Evolutionary conservation across 2,888 invertebrate species (phyloP).

Genomic region (Pherbina coryleti): DNA sequence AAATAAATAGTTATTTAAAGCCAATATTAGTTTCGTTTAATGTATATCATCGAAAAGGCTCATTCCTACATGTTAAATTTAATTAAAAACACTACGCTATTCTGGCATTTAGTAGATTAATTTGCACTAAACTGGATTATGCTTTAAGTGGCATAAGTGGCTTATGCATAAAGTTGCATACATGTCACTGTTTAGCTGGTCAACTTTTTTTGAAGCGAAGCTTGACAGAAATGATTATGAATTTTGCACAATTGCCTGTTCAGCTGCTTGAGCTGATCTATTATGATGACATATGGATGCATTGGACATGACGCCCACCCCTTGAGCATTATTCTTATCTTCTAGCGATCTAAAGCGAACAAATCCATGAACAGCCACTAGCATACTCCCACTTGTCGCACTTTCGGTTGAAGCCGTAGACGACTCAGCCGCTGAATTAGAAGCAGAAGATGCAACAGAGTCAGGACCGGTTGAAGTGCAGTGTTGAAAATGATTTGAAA

Average conservation of each 20-base stretch:
- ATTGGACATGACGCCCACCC: conserved; percentile 55
- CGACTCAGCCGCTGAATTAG: conserved; percentile 39
- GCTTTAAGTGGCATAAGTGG: no score
- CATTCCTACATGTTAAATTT: not conserved
- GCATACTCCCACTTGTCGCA: conserved; percentile 78
- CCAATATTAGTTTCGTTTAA: no score
- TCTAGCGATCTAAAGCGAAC: conserved; percentile 85
- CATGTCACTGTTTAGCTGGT: not conserved
- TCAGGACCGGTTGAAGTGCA: conserved; percentile 42
- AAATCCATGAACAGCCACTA: conserved; percentile 92
- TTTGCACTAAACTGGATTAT: no score
- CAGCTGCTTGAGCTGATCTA: conserved; percentile 25
- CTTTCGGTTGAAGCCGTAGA: conserved; percentile 25
- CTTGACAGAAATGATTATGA: not conserved
- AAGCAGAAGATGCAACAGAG: conserved; percentile 36
- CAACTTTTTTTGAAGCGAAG: not conserved
- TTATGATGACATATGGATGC: conserved; percentile 52
- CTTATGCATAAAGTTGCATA: not conserved
- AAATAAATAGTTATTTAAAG: no score
- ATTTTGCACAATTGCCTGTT: not conserved
- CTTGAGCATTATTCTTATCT: conserved; percentile 60
- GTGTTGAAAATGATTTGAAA: conserved; percentile 47
- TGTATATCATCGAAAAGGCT: not conserved
- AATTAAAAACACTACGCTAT: not conserved
- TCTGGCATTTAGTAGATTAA: not conserved